A percentile compares a stretch with the other conserved stretches of the same genome.
Evolutionary conservation across 2,113 vertebrate genomes (phyloP).

Genomic region (Atherinomorus stipes): DNA sequence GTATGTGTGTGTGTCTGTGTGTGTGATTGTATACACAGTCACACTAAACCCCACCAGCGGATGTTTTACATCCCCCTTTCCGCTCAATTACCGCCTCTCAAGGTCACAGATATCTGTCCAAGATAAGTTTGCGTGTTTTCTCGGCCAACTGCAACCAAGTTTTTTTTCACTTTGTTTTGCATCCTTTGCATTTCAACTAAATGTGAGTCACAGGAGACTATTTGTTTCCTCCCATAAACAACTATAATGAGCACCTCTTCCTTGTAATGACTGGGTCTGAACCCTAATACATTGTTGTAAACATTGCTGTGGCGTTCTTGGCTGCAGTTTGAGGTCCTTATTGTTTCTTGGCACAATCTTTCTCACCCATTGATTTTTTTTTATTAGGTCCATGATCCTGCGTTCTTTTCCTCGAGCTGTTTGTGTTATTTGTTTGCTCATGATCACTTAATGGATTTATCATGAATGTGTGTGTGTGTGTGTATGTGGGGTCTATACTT

Average conservation of each 20-base stretch:
- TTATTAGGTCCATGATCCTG: conserved; percentile 52
- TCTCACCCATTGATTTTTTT: conserved; percentile 49
- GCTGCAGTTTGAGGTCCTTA: conserved; percentile 52
- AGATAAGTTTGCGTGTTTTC: conserved; percentile 65
- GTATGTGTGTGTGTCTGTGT: conserved; percentile 41
- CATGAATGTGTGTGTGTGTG: conserved; percentile 22
- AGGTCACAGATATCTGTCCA: conserved; percentile 76
- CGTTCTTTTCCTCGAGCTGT: conserved; percentile 52
- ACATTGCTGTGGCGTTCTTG: conserved; percentile 61
- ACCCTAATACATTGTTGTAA: conserved; percentile 60
- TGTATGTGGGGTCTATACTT: conserved; percentile 16
- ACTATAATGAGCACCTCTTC: conserved; percentile 66
- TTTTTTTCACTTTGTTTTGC: conserved; percentile 53
- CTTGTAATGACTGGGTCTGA: conserved; percentile 61
- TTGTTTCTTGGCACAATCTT: conserved; percentile 69
- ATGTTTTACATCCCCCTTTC: conserved; percentile 79
- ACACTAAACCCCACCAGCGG: conserved; percentile 73
- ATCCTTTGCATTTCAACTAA: conserved; percentile 56
- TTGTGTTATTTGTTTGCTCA: conserved; percentile 70
- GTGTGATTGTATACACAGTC: conserved; percentile 43
- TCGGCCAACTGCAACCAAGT: conserved; percentile 38
- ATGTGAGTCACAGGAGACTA: conserved; percentile 56
- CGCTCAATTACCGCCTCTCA: conserved; percentile 74
- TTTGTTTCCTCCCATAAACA: conserved; percentile 70
- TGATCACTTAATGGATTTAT: conserved; percentile 69